Conservation (phyloP, 1,140 invertebrate genomes). For the Lepidotrigona ventralis region DNA sequence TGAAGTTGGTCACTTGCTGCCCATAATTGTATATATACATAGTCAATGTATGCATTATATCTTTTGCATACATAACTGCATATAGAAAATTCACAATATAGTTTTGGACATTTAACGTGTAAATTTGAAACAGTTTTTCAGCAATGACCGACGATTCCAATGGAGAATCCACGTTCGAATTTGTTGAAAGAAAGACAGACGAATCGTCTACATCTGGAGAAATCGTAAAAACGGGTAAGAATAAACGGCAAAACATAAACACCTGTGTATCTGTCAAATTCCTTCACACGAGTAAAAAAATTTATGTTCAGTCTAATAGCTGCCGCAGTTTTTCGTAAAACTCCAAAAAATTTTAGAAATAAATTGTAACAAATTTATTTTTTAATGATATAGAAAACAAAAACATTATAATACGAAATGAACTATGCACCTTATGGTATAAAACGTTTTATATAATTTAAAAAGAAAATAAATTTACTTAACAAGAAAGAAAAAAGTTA, state of each 20-base stretch:
- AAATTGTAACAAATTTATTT: neutral
- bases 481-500: neutral
- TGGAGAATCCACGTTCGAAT: constrained; percentile 81
- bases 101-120: constrained; percentile 23
- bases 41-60: constrained; percentile 13
- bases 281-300: neutral
- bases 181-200: constrained; percentile 77
- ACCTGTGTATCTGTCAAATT: constrained; percentile 50
- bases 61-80: constrained; percentile 31
- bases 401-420: neutral
- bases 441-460: neutral
- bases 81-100: constrained; percentile 47
- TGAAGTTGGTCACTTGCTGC: constrained; percentile 11
- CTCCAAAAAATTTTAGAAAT: neutral
- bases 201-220: constrained; percentile 68
- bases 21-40: neutral
- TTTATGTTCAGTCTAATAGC: neutral
- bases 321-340: neutral
- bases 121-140: constrained; percentile 37
- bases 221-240: constrained; percentile 69
- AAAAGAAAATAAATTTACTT: neutral
- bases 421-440: neutral
- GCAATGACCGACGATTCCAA: constrained; percentile 79
- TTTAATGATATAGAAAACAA: neutral
- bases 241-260: constrained; percentile 52